Conservation (phyloP, 2,888 invertebrate species). For the Phalera bucephala region DNA sequence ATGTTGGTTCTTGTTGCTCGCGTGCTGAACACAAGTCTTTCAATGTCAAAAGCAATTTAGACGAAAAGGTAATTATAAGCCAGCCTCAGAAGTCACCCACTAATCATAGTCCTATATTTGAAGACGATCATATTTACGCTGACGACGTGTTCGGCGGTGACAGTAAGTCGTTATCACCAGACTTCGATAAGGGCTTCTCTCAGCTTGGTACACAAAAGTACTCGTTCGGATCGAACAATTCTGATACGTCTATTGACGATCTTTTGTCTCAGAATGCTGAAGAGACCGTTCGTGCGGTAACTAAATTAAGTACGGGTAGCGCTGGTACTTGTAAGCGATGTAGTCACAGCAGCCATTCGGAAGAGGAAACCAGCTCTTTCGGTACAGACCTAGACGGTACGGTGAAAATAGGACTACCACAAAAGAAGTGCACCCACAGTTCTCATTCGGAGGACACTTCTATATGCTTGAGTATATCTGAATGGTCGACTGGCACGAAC, state of each 20-base stretch:
- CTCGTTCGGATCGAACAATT: constrained; percentile 84
- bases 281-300: constrained; percentile 79
- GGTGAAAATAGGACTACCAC: constrained; percentile 90
- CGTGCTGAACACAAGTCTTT: constrained; percentile 68
- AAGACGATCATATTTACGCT: constrained; percentile 82
- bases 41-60: constrained; percentile 57
- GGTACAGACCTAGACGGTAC: constrained; percentile 92
- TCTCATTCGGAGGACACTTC: constrained; percentile 94
- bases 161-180: constrained; percentile 83
- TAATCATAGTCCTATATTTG: constrained; percentile 83
- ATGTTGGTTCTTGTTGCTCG: constrained; percentile 73
- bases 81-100: constrained; percentile 85
- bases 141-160: constrained; percentile 85
- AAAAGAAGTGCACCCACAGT: constrained; percentile 91
- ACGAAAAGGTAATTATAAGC: constrained; percentile 82
- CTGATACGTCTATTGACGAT: constrained; percentile 85
- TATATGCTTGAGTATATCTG: constrained; percentile 92
- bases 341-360: constrained; percentile 88
- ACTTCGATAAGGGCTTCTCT: constrained; percentile 75
- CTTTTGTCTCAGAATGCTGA: constrained; percentile 83
- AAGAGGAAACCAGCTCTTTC: constrained; percentile 89
- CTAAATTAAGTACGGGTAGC: constrained; percentile 74
- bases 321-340: constrained; percentile 83
- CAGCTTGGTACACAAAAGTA: constrained; percentile 68
- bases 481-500: constrained; percentile 94